Evolutionary conservation across 2,113 vertebrate genomes (phyloP).

Genomic region (Pseudorectes ferrugineus): DNA sequence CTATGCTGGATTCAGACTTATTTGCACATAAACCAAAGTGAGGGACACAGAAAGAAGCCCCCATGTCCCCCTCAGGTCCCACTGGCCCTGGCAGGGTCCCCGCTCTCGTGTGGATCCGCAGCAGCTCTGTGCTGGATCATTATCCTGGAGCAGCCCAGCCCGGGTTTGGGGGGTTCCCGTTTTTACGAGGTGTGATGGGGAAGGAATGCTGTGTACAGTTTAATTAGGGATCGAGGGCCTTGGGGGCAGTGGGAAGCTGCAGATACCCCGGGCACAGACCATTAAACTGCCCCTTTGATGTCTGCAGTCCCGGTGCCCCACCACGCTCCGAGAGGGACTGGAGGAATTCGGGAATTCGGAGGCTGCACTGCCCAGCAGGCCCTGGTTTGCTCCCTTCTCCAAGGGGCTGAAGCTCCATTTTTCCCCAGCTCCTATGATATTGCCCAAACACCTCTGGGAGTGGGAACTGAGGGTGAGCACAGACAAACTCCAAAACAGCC

Average conservation of each 20-base stretch:
- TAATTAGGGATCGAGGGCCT: conserved; percentile 45
- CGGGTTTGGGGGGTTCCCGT: neutral
- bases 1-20: neutral
- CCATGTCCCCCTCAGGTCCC: neutral
- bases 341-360: neutral
- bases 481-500: neutral
- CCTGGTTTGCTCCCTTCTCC: neutral
- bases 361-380: neutral
- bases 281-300: conserved; percentile 52
- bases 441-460: neutral
- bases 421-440: neutral
- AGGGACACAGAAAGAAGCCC: neutral
- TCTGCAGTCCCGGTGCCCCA: neutral
- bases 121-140: neutral
- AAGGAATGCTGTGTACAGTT: conserved; percentile 46
- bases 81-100: neutral
- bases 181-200: conserved; percentile 52
- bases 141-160: neutral
- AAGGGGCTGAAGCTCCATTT: rapidly evolving
- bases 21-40: neutral
- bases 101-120: neutral
- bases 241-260: neutral
- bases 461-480: neutral
- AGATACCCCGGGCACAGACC: neutral
- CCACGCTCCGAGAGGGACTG: rapidly evolving